These are phyloP conservation scores for Zaprionus ornatus DNA, from an alignment of 1,140 invertebrate genomes.

Conservation along the genomic window DNA sequence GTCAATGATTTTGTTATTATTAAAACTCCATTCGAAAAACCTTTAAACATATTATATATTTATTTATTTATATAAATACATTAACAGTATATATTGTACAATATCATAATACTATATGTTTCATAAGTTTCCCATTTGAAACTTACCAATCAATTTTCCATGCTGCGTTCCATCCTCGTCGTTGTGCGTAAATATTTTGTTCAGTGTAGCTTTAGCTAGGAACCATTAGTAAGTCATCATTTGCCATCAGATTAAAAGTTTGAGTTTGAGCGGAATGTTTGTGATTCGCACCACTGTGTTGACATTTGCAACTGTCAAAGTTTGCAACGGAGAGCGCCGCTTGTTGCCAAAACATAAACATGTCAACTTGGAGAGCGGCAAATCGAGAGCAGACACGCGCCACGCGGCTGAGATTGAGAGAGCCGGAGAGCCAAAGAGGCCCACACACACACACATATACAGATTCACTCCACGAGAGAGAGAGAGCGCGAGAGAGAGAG, in stretches of 20 bases:
- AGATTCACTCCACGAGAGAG: background rate
- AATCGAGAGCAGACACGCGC: slow-evolving; percentile 33
- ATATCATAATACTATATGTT: too few species aligned
- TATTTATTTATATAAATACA: too few species aligned
- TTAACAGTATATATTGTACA: too few species aligned
- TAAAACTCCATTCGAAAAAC: too few species aligned
- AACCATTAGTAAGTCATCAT: slow-evolving; percentile 63
- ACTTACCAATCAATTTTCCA: slow-evolving; percentile 68
- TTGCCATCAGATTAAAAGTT: slow-evolving; percentile 20
- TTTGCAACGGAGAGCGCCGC: slow-evolving; percentile 69
- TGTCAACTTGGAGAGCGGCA: slow-evolving; percentile 60
- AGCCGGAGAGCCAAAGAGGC: slow-evolving; percentile 11
- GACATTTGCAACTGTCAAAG: slow-evolving; percentile 75
- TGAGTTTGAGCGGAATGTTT: slow-evolving; percentile 29
- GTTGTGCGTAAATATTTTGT: slow-evolving; percentile 29
- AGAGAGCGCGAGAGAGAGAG: slow-evolving; percentile 6
- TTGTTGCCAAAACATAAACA: slow-evolving; percentile 80
- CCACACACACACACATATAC: slow-evolving; percentile 24
- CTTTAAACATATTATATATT: too few species aligned
- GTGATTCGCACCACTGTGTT: slow-evolving; percentile 66
- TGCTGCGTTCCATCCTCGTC: slow-evolving; percentile 41
- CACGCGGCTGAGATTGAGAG: slow-evolving; percentile 30
- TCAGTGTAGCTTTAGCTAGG: slow-evolving; percentile 70
- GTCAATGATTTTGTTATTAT: too few species aligned
- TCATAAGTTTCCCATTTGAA: background rate